These are phyloP conservation scores for Platynereis dumerilii DNA, from an alignment of 2,888 invertebrate species.

Conservation along the genomic window DNA sequence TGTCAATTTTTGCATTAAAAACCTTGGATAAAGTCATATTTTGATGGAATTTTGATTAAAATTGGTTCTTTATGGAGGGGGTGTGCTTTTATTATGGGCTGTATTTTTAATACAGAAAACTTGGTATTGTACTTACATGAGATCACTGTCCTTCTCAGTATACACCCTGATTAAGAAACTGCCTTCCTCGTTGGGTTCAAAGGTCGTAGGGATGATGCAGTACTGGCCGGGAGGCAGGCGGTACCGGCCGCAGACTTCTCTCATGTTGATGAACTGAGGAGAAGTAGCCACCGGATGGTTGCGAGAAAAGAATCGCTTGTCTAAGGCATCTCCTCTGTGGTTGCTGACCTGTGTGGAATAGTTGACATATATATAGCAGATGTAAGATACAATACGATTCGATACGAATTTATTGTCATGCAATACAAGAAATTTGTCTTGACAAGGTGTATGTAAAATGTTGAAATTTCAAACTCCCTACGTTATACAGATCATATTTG, in stretches of 20 bases:
- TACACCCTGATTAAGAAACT: slow-evolving; percentile 92
- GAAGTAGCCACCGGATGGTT: slow-evolving; percentile 24
- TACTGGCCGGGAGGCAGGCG: slow-evolving; percentile 91
- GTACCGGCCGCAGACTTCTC: slow-evolving; percentile 90
- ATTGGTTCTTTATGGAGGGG: too few relatives aligned
- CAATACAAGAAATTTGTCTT: too few relatives aligned
- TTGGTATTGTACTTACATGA: slow-evolving; percentile 31
- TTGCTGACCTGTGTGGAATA: neutral
- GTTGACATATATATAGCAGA: neutral
- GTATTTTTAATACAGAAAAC: too few relatives aligned
- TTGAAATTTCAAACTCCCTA: too few relatives aligned
- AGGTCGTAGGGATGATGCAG: slow-evolving; percentile 93
- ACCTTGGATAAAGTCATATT: too few relatives aligned
- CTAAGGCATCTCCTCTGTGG: slow-evolving; percentile 11
- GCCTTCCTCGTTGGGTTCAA: slow-evolving; percentile 93
- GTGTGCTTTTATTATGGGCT: too few relatives aligned
- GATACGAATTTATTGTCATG: too few relatives aligned
- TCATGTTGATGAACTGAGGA: slow-evolving; percentile 80
- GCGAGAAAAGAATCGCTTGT: slow-evolving; percentile 24
- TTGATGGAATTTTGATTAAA: too few relatives aligned
- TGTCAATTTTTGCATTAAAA: too few relatives aligned
- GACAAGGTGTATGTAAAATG: too few relatives aligned
- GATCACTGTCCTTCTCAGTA: slow-evolving; percentile 73
- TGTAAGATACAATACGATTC: too few relatives aligned
- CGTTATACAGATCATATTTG: too few relatives aligned